phyloP scores from a whole-genome alignment of 2,113 vertebrate species.

The Empidonax traillii region DNA sequence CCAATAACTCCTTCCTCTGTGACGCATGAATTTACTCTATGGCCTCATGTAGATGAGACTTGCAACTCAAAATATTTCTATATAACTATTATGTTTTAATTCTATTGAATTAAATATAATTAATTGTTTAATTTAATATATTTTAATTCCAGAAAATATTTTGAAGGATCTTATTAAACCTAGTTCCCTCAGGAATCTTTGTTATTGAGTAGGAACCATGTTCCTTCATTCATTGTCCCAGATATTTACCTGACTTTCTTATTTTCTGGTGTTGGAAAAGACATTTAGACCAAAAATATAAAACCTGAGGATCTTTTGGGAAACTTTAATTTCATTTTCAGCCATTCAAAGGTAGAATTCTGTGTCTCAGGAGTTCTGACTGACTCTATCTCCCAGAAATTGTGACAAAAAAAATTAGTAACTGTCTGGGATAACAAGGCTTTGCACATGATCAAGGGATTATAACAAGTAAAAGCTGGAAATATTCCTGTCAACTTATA shows the following conservation, averaged over 20 bases:
- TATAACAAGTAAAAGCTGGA: neutral
- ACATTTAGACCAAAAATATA: neutral
- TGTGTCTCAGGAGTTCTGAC: neutral
- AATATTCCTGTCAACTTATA: neutral
- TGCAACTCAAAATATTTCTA: neutral
- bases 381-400: neutral
- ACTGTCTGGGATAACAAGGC: neutral
- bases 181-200: neutral
- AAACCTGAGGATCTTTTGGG: accelerated
- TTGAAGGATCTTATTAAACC: neutral
- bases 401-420: neutral
- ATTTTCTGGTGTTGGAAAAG: neutral
- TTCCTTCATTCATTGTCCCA: neutral
- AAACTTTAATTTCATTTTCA: neutral
- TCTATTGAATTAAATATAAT: neutral
- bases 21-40: neutral
- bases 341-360: neutral
- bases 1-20: neutral
- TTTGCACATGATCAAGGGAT: neutral
- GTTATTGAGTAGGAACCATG: neutral
- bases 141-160: neutral
- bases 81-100: neutral
- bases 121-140: neutral
- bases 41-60: neutral
- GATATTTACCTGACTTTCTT: neutral